These are phyloP conservation scores for Halichondria panicea DNA, from an alignment of 37 sponge, comb jelly and placozoan genomes.

Conservation along the genomic window DNA sequence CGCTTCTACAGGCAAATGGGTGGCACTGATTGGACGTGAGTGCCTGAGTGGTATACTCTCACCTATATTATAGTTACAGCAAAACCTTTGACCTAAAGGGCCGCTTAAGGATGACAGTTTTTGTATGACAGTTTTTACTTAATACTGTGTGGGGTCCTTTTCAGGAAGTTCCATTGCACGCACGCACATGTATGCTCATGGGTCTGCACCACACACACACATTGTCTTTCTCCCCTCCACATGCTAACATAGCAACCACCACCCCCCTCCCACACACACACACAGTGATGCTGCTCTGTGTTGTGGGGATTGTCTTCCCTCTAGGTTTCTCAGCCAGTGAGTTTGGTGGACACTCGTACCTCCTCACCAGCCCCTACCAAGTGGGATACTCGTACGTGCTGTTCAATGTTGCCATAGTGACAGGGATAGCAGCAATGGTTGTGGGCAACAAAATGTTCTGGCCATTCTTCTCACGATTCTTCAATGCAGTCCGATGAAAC, in stretches of 20 bases:
- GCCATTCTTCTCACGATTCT: no score
- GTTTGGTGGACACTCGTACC: conserved; percentile 1
- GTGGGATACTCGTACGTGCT: conserved; percentile 12
- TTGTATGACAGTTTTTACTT: no score
- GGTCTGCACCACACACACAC: neutral
- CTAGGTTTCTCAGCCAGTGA: conserved; percentile 15
- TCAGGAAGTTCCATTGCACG: no score
- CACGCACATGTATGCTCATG: no score
- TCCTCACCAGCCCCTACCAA: neutral
- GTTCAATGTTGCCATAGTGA: conserved; percentile 6
- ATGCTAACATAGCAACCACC: neutral
- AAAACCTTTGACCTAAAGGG: no score
- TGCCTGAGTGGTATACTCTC: no score
- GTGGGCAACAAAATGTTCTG: neutral
- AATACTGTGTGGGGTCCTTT: no score
- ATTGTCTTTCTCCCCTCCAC: neutral
- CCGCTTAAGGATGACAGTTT: neutral
- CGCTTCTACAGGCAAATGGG: conserved; percentile 4
- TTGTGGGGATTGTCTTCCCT: conserved; percentile 14
- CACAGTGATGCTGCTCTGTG: conserved; percentile 15
- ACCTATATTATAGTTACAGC: no score
- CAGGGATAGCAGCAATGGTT: neutral
- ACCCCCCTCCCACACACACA: neutral
- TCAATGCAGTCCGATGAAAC: no score
- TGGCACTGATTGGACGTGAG: conserved; percentile 15